Conservation (phyloP, 2,797 vertebrate genomes). For the Furcifer pardalis region DNA sequence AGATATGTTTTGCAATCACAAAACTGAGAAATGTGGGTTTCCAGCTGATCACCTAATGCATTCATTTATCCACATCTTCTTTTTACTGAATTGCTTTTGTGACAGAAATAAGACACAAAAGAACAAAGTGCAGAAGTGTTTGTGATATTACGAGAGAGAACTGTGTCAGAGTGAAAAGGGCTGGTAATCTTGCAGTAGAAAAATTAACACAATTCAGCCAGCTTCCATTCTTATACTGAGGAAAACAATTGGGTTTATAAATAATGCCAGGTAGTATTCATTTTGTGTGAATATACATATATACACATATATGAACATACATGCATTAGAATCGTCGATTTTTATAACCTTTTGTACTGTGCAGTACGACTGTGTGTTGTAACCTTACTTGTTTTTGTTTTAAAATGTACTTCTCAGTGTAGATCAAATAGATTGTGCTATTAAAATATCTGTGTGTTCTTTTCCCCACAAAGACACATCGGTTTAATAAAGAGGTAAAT, state of each 20-base stretch:
- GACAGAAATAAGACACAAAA: not conserved
- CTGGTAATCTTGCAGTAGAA: not conserved
- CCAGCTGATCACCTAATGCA: too few species aligned
- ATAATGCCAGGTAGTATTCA: slow-evolving; percentile 23
- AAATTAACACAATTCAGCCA: not conserved
- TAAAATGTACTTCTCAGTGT: not conserved
- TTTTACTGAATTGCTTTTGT: not conserved
- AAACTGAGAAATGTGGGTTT: not conserved
- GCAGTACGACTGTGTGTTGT: not conserved
- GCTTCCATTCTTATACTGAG: not conserved
- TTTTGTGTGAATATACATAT: slow-evolving; percentile 1
- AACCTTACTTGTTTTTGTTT: not conserved
- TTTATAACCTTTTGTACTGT: not conserved
- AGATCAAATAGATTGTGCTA: too few species aligned
- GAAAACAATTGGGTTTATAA: slow-evolving; percentile 14
- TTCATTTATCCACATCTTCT: not conserved
- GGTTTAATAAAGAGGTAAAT: slow-evolving; percentile 5
- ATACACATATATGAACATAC: not conserved
- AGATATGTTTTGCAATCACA: not conserved
- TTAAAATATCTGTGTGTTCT: not conserved
- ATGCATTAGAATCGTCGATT: not conserved
- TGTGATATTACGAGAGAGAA: not conserved
- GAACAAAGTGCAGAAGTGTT: too few species aligned
- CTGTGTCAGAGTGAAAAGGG: not conserved
- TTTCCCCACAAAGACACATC: not conserved